Evolutionary conservation across 2,888 invertebrate genomes (phyloP), one percentile per base, ranked within the genome.

Genomic region (Acrocyrtus sp.): DNA sequence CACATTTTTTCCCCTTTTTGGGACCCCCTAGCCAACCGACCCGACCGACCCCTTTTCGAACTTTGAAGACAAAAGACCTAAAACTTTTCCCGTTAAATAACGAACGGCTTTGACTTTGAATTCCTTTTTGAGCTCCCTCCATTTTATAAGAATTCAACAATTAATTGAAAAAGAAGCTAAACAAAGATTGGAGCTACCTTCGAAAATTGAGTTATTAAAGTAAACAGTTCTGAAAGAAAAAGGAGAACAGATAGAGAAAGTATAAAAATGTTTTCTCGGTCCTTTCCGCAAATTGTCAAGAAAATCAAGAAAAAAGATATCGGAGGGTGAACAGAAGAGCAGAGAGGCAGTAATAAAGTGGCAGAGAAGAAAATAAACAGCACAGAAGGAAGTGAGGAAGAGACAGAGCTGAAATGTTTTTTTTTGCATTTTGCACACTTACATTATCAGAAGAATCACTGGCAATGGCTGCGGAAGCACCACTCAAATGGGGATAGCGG

Each of bases 361-460:
- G 58, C n/a, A 67, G 43, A 63, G 53, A 63, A 6, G 8, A 8
- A 41, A 24, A 53, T 1, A 53, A 47, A 47, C 26, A 65, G 26
- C 50, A 58, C 50, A 51, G 43, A 58, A 60, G 58, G 29, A 22
- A 50, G 21, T 53, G 57, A 56, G 34, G 58, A 58, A 34, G 60
- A 58, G 57, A 57, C 56, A 56, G 57, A 22, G 61, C 51, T 54
- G 56, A 61, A 58, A 47, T 41, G 27, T 17, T 27, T 41, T 57
- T 19, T n/a, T n/a, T n/a, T n/a, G n/a, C n/a, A n/a, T n/a, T n/a
- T 53, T 50, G 45, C 54, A 17, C 41, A 78, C 78, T 80, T 78
- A 80, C 78, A 76, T 78, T 80, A 54, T 78, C 78, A 51, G 78
- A 80, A 19, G 78, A 78, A 54, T 78, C 77, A 63, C 77, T 77